Evolutionary conservation across 1,140 invertebrate genomes (phyloP).

Genomic region (Eupristina koningsbergeri): DNA sequence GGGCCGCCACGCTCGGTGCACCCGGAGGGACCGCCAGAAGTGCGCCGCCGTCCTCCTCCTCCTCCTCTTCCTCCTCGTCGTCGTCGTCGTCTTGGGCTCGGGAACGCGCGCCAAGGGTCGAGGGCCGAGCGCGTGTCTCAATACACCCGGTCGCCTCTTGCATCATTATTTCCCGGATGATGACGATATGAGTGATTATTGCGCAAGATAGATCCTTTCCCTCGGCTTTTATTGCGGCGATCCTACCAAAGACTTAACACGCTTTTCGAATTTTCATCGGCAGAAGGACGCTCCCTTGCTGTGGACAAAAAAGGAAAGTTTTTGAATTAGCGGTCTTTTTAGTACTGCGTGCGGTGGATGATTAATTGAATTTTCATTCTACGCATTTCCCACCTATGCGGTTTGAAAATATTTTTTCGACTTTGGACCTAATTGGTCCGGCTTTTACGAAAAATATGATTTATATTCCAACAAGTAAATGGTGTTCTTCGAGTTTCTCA

Average conservation of each 20-base stretch:
- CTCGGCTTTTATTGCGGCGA: not conserved
- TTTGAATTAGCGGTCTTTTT: not conserved
- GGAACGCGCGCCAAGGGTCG: too few species aligned
- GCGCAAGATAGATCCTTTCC: not conserved
- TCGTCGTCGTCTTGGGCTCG: too few species aligned
- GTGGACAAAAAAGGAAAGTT: not conserved
- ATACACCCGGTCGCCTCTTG: not conserved
- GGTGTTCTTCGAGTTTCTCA: not conserved
- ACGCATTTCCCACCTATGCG: not conserved
- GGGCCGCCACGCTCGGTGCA: not conserved
- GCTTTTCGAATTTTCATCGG: not conserved
- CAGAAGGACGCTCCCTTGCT: not conserved
- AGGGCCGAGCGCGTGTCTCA: not conserved
- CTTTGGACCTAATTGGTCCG: not conserved
- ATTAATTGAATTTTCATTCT: not conserved
- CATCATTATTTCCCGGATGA: not conserved
- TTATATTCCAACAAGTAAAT: too few species aligned
- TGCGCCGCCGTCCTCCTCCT: too few species aligned
- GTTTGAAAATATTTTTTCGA: not conserved
- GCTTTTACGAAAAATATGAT: not conserved
- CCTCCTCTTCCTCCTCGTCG: too few species aligned
- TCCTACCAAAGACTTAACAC: not conserved
- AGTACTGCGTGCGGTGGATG: not conserved
- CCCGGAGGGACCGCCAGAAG: not conserved
- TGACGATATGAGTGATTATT: constrained; percentile 4